Percentiles rank a stretch among this genome's conserved stretches.
These are phyloP conservation scores for Nasonia vitripennis DNA, from an alignment of 1,140 invertebrate genomes.

Conservation along the genomic window DNA sequence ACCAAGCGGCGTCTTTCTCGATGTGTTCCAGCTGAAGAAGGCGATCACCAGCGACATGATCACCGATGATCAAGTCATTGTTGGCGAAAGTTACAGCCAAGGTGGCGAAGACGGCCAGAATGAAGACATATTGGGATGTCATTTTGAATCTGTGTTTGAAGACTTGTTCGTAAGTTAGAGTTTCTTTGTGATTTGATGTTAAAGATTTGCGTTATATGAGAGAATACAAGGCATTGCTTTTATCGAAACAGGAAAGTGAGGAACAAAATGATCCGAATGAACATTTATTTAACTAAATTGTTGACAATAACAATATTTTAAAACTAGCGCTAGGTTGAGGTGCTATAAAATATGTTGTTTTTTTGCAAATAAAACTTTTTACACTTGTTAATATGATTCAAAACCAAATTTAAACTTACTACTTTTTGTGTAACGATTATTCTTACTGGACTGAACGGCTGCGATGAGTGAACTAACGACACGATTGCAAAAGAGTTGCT, in stretches of 20 bases:
- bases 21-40: constrained; percentile 49
- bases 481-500: constrained; percentile 32
- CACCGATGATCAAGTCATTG: constrained; percentile 62
- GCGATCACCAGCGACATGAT: constrained; percentile 59
- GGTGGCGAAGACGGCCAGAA: constrained; percentile 11
- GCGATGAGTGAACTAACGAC: neutral
- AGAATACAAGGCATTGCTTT: too few species aligned
- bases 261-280: too few species aligned
- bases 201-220: too few species aligned
- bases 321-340: too few species aligned
- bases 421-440: neutral
- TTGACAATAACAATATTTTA: too few species aligned
- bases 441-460: neutral
- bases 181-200: too few species aligned
- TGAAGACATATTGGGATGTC: neutral
- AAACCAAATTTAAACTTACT: neutral
- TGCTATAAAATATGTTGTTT: too few species aligned
- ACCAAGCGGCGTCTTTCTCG: constrained; percentile 62
- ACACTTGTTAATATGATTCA: neutral
- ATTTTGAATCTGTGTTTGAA: constrained; percentile 10
- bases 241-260: too few species aligned
- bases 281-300: too few species aligned
- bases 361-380: too few species aligned
- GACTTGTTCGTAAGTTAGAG: too few species aligned
- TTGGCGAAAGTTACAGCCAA: neutral